Base-by-base conservation (phyloP, 2,113 vertebrate genomes). In the Ailurus styani region DNA sequence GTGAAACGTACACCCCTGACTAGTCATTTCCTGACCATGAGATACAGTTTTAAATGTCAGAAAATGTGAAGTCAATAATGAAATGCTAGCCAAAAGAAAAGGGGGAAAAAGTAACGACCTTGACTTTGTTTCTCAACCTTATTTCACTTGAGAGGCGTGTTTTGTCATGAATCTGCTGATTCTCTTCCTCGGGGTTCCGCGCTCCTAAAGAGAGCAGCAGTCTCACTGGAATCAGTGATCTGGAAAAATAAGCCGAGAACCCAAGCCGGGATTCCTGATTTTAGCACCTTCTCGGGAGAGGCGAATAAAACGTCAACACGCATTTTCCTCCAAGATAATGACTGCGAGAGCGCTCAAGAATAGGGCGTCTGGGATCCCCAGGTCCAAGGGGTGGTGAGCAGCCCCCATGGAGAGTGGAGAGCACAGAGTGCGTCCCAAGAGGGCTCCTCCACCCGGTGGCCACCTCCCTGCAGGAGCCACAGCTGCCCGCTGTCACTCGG, bases 381-480 rank as follows among this genome's bases (percentile, higher is more conserved):
- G 13, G 55, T 21, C 88, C 50, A 1, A 23, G 90, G 45, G 37
- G 12, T 0, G 42, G 5, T 1, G 6, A 20, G 60, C 68, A 14
- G 60, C 31, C 62, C 62, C 34, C 1, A 0, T n/a, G 20, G 83
- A n/a, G 40, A 34, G 25, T 15, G 42, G 29, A 60, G 57, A 60
- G 23, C 57, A 11, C 23, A 18, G 1, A 2, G 40, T 18, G 37
- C 0, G 1, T 21, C 31, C 25, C 4, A 3, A 13, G 3, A 18
- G 11, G 42, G 21, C 31, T 47, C 17, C 12, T 21, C 37, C 0
- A 12, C 15, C 31, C 2, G 23, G 27, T 3, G 0, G 47, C 14
- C 34, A 15, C 34, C 42, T 75, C 47, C 34, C 29, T 42, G n/a
- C 0, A 20, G 70, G 47, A 45, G 73, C n/a, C 50, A 27, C 40